phyloP scores from a whole-genome alignment of 2,888 invertebrate genomes.

The Hedya salicella region DNA sequence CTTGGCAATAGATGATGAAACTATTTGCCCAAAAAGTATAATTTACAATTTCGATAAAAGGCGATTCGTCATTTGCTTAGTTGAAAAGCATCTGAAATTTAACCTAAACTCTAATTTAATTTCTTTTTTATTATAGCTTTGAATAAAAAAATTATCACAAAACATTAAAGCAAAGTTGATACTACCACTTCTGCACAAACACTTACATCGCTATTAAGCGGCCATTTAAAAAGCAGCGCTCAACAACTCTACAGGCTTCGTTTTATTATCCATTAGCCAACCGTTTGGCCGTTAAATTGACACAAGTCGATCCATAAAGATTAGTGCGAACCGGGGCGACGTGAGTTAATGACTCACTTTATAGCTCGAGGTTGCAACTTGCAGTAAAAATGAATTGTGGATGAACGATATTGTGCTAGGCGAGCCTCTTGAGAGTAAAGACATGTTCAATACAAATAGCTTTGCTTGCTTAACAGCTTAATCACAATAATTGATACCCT shows the following conservation, averaged over 20 bases:
- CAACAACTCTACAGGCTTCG: conserved; percentile 54
- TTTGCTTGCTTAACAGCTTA: too few species aligned
- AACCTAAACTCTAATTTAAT: too few species aligned
- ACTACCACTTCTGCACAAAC: conserved; percentile 18
- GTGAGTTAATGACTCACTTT: conserved; percentile 40
- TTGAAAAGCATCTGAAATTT: too few species aligned
- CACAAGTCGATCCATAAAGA: conserved; percentile 68
- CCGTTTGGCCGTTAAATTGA: conserved; percentile 70
- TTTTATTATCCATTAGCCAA: conserved; percentile 66
- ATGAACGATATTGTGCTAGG: conserved; percentile 5
- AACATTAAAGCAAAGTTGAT: background rate
- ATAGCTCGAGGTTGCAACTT: conserved; percentile 34
- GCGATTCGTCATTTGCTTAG: too few species aligned
- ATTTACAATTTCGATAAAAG: too few species aligned
- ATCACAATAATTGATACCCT: too few species aligned
- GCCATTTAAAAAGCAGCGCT: conserved; percentile 61
- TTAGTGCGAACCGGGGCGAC: conserved; percentile 53
- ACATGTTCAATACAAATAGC: background rate
- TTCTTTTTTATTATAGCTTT: too few species aligned
- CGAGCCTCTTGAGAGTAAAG: background rate
- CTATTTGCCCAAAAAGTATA: too few species aligned
- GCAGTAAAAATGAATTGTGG: conserved; percentile 33
- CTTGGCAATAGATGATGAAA: too few species aligned
- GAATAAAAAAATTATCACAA: background rate
- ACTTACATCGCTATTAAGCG: conserved; percentile 53